Conservation (phyloP, 2,797 vertebrate species). For the Hypotaenidia philippensis region DNA sequence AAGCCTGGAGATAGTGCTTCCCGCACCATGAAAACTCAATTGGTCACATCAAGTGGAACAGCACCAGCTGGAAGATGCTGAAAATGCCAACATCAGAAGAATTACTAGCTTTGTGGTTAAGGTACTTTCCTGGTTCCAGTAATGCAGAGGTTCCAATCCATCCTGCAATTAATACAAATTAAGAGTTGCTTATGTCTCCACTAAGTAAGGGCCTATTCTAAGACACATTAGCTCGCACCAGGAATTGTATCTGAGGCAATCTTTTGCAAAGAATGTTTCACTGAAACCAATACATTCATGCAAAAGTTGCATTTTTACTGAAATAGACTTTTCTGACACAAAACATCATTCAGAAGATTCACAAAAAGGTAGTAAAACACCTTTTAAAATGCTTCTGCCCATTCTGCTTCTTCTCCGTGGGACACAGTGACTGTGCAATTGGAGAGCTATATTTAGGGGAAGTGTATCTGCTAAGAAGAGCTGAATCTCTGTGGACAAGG, state of each 20-base stretch:
- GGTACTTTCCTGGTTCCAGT: background rate
- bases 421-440: rapidly evolving
- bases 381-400: background rate
- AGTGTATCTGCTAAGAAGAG: background rate
- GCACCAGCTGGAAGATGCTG: background rate
- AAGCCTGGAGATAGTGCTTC: background rate
- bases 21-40: background rate
- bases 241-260: background rate
- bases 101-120: background rate
- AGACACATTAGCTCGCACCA: background rate
- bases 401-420: background rate
- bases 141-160: background rate
- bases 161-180: background rate
- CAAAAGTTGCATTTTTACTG: background rate
- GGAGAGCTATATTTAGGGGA: background rate
- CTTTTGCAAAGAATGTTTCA: background rate
- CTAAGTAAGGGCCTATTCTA: background rate
- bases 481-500: background rate
- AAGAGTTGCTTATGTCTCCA: background rate
- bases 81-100: background rate
- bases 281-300: background rate
- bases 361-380: background rate
- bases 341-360: background rate
- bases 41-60: background rate
- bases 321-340: background rate